A percentile compares a stretch with the other conserved stretches of the same genome.
phyloP scores from a whole-genome alignment of 2,113 vertebrate genomes.

The Callaeas wilsoni region DNA sequence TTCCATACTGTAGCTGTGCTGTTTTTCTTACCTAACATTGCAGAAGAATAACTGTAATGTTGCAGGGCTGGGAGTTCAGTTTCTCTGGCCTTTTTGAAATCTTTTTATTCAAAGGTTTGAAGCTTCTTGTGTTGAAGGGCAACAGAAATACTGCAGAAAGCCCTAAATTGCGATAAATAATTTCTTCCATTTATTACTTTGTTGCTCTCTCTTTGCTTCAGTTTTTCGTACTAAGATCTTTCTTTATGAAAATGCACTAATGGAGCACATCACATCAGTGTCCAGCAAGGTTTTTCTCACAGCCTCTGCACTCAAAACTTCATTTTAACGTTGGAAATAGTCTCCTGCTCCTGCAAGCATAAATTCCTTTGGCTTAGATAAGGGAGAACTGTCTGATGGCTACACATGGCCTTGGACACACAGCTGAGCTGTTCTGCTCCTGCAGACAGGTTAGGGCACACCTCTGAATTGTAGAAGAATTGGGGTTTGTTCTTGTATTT shows the following conservation, averaged over 20 bases:
- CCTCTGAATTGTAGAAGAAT: neutral
- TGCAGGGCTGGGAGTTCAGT: neutral
- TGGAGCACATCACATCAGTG: neutral
- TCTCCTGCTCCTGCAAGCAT: neutral
- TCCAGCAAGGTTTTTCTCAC: neutral
- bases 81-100: neutral
- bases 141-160: neutral
- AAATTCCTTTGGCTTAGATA: neutral
- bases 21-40: neutral
- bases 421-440: neutral
- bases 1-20: neutral
- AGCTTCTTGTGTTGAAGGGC: neutral
- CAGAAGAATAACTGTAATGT: neutral
- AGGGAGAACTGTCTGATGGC: neutral
- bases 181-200: neutral
- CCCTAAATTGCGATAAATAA: neutral
- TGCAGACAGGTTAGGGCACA: accelerated
- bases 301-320: neutral
- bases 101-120: neutral
- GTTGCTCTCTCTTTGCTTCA: neutral
- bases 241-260: neutral
- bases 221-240: neutral
- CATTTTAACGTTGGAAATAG: neutral
- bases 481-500: neutral
- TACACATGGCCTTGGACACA: neutral